Base-by-base conservation (phyloP, 2,797 vertebrate species). In the Cyclopterus lumpus region DNA sequence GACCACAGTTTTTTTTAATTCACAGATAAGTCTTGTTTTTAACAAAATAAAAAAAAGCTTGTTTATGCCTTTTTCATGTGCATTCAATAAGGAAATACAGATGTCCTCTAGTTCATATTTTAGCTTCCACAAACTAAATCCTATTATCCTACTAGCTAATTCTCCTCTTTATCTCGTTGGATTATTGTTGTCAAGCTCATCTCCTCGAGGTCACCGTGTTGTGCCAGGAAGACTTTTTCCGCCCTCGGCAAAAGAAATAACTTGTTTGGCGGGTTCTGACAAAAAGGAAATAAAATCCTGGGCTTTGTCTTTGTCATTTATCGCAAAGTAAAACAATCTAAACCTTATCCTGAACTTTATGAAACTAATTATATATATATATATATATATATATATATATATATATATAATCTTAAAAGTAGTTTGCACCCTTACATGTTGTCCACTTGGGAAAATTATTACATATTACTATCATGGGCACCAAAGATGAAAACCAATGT, bases 261-360 rank as follows among this genome's bases (percentile, higher is more conserved):
- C 95, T 87, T 0, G 95, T 95, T 95, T 81, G 82, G 79, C 94
- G 88, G 93, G 95, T 95, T 95, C 85, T 93, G 83, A 84, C 88
- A 90, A 85, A 93, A 92, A 91, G 91, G 93, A 94, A 94, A 95
- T 94, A 82, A 93, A 94, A 95, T 93, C 91, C 90, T 28, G 55
- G 71, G 82, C 85, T 89, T 93, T 92, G 89, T 91, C 83, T 91
- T 86, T 86, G 84, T 85, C 51, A 83, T 89, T 84, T 77, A 86
- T 68, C 75, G 80, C 67, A 71, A 81, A 81, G 59, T 49, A 28
- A 64, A 83, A 77, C n/a, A 69, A 80, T 59, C 22, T 64, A 28
- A 3, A 77, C 22, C 5, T 3, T 14, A 49, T 69, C 51, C 64
- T 14, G 1, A 54, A 55, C 22, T 18, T 38, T 22, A 8, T 38